Evolutionary conservation across 2,113 vertebrate genomes (phyloP).

Genomic region (Hippocampus zosterae): DNA sequence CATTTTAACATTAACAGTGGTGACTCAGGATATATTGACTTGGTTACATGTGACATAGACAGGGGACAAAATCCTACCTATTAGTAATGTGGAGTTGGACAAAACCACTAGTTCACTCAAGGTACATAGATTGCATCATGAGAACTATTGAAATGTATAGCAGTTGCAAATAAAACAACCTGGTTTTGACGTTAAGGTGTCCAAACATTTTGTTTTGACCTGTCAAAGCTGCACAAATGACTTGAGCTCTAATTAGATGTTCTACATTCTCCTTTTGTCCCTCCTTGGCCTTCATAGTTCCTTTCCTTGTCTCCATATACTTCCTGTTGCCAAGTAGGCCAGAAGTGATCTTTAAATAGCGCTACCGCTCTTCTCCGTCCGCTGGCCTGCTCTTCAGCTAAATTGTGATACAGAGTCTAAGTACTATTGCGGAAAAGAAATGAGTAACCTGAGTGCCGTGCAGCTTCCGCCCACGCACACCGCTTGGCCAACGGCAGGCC

Average conservation of each 20-base stretch:
- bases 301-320: conserved; percentile 69
- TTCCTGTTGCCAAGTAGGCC: conserved; percentile 78
- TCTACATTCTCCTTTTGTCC: conserved; percentile 60
- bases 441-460: conserved; percentile 61
- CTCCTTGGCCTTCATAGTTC: conserved; percentile 68
- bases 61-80: background rate
- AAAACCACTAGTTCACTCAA: background rate
- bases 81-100: background rate
- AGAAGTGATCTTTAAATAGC: conserved; percentile 77
- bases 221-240: conserved; percentile 13
- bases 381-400: conserved; percentile 43
- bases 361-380: conserved; percentile 29
- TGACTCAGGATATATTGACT: too few relatives aligned
- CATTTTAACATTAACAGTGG: too few relatives aligned
- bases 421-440: conserved; percentile 55
- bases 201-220: conserved; percentile 13
- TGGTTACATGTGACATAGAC: too few relatives aligned
- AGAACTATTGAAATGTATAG: background rate
- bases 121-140: background rate
- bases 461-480: conserved; percentile 41
- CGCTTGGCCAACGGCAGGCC: conserved; percentile 29
- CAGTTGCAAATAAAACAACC: background rate
- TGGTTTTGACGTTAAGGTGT: background rate
- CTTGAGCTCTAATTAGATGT: conserved; percentile 56
- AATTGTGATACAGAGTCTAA: conserved; percentile 56